Evolutionary conservation across 35 echinoderm and acorn worm genomes (phyloP).

Genomic region (Apostichopus japonicus): DNA sequence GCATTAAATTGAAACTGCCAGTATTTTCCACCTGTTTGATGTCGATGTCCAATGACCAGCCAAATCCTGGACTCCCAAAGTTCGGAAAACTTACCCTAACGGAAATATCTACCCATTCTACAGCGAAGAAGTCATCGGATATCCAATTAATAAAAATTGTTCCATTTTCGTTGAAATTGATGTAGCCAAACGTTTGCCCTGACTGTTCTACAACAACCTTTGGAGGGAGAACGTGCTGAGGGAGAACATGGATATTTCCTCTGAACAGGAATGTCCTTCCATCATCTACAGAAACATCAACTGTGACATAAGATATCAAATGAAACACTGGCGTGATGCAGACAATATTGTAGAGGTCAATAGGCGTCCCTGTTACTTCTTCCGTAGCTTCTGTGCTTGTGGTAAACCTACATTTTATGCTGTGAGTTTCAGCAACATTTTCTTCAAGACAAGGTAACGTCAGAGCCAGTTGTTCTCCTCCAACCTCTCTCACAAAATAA

Average conservation of each 20-base stretch:
- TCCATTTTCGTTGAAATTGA: not conserved
- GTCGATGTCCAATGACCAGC: not conserved
- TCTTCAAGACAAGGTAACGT: conserved; percentile 67
- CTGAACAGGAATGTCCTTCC: conserved; percentile 63
- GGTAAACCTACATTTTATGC: conserved; percentile 37
- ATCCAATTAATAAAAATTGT: not conserved
- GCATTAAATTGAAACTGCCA: not conserved
- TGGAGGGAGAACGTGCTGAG: conserved; percentile 56
- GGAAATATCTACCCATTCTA: not conserved
- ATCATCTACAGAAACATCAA: conserved; percentile 60
- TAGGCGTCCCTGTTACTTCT: not conserved
- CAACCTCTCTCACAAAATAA: conserved; percentile 65
- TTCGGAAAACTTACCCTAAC: not conserved
- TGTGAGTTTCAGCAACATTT: not conserved
- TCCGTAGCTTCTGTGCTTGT: conserved; percentile 42
- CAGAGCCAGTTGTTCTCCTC: conserved; percentile 55
- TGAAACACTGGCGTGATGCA: conserved; percentile 67
- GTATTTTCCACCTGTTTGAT: not conserved
- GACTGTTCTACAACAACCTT: conserved; percentile 37
- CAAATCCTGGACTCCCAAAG: not conserved
- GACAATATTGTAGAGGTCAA: conserved; percentile 34
- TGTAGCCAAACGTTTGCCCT: not conserved
- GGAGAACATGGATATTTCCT: conserved; percentile 59
- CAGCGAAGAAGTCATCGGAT: not conserved
- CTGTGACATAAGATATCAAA: conserved; percentile 14